phyloP scores from a whole-genome alignment of 2,888 invertebrate genomes.

The Chloromyia formosa region DNA sequence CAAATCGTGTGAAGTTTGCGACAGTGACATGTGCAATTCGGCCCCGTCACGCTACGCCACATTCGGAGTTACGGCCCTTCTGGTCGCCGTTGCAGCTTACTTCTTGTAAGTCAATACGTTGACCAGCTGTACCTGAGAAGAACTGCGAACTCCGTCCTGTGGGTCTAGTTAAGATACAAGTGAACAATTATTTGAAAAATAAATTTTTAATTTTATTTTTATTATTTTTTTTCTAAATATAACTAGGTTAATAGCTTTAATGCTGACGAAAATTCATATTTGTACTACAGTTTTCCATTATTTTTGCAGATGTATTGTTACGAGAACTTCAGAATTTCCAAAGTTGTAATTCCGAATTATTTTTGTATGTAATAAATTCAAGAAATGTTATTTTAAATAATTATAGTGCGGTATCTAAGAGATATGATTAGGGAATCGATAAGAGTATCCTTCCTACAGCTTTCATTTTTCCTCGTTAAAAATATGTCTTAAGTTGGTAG shows the following conservation, averaged over 20 bases:
- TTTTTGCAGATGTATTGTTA: too few species aligned
- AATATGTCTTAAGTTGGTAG: too few species aligned
- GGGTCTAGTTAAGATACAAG: neutral
- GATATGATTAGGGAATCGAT: too few species aligned
- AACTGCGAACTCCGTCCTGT: constrained; percentile 18
- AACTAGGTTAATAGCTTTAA: constrained; percentile 17
- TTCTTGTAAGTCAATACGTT: constrained; percentile 9
- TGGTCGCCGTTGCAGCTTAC: constrained; percentile 27
- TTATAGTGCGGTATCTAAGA: too few species aligned
- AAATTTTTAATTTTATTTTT: neutral
- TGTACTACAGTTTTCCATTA: too few species aligned
- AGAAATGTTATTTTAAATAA: too few species aligned
- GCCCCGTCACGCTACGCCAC: constrained; percentile 37
- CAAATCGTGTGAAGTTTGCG: constrained; percentile 33
- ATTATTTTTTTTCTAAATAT: constrained; percentile 3
- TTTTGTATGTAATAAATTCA: constrained; percentile 6
- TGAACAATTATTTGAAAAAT: neutral
- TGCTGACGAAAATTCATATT: neutral
- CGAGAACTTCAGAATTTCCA: neutral
- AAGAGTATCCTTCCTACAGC: too few species aligned
- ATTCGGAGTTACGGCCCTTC: constrained; percentile 28
- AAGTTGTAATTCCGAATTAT: constrained; percentile 3
- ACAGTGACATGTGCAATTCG: constrained; percentile 38
- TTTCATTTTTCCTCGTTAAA: too few species aligned
- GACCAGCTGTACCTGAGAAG: neutral